Conservation (phyloP, 2,113 vertebrate species). For the Sylvia atricapilla region DNA sequence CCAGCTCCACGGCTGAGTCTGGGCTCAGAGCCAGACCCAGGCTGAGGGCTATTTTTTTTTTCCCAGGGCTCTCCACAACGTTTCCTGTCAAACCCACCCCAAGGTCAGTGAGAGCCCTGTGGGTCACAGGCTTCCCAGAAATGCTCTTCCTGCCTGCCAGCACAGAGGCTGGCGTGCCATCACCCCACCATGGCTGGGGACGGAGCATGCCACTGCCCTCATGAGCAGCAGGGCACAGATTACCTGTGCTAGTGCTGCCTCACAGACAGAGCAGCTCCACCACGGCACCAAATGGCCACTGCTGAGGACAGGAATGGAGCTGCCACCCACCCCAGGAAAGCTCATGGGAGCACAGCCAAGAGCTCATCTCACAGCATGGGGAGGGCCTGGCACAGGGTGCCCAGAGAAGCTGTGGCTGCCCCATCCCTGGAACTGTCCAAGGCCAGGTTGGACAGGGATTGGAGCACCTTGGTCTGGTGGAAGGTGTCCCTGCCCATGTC, state of each 20-base stretch:
- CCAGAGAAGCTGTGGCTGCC: not conserved
- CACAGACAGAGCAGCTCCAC: not conserved
- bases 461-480: not conserved
- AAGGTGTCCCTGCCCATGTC: not conserved
- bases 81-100: conserved; percentile 26
- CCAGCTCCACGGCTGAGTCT: not conserved
- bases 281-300: accelerated
- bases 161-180: not conserved
- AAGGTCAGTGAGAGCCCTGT: not conserved
- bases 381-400: not conserved
- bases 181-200: not conserved
- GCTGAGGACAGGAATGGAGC: not conserved
- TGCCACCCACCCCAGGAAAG: not conserved
- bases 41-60: not conserved
- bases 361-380: not conserved
- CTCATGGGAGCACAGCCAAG: not conserved
- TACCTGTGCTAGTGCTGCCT: not conserved
- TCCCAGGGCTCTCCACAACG: not conserved
- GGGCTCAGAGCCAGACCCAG: not conserved
- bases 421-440: not conserved
- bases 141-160: not conserved
- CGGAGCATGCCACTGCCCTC: accelerated
- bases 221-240: accelerated
- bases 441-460: not conserved
- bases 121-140: conserved; percentile 52